Conservation (phyloP, 2,113 vertebrate genomes). For the Andinoacara biseriatus region DNA sequence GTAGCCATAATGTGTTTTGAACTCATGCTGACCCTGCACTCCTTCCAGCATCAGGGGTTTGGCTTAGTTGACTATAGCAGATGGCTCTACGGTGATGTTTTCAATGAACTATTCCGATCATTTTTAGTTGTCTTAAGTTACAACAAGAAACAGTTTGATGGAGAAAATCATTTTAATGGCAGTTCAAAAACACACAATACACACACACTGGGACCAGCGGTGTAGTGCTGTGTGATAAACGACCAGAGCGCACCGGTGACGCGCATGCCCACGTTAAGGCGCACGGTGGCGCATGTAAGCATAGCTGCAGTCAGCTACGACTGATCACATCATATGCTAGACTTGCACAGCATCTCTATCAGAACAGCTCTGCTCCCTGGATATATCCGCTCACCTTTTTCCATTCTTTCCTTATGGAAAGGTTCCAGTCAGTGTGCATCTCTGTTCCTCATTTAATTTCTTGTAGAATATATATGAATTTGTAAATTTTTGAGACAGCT, state of each 20-base stretch:
- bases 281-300: neutral
- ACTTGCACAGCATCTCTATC: neutral
- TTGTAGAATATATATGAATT: neutral
- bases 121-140: neutral
- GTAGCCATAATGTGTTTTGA: slow-evolving; percentile 39
- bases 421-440: neutral
- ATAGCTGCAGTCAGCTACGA: neutral
- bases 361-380: no score
- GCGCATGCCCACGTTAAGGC: neutral
- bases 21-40: neutral
- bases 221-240: neutral
- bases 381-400: no score
- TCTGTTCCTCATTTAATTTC: neutral
- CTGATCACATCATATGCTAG: neutral
- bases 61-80: neutral
- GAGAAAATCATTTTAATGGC: slow-evolving; percentile 24
- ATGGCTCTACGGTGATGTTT: slow-evolving; percentile 11
- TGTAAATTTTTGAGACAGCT: neutral
- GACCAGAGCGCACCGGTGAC: neutral
- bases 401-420: no score
- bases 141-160: neutral
- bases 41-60: slow-evolving; percentile 52
- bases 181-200: slow-evolving; percentile 25
- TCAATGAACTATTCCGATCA: slow-evolving; percentile 34
- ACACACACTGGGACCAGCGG: neutral